phyloP scores from a whole-genome alignment of 2,888 invertebrate genomes.

The Chorisops tibialis region DNA sequence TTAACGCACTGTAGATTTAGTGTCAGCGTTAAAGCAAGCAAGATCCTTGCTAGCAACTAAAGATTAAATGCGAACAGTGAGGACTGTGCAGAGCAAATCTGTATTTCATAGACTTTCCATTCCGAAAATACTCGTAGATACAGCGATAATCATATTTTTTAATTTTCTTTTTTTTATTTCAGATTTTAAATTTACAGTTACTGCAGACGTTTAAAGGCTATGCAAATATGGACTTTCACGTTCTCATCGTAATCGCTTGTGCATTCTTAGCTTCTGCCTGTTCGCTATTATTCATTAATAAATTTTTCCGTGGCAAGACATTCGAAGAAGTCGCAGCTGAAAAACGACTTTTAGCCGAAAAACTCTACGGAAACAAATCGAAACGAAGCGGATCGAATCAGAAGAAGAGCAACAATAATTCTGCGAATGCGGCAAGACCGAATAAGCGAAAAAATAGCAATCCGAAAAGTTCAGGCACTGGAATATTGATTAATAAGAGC shows the following conservation, averaged over 20 bases:
- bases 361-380: conserved; percentile 45
- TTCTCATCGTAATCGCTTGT: conserved; percentile 50
- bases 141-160: no score
- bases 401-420: conserved; percentile 42
- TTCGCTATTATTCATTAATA: conserved; percentile 50
- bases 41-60: no score
- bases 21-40: no score
- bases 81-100: no score
- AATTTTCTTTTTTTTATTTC: neutral
- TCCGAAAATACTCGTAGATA: no score
- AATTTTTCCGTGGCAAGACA: conserved; percentile 50
- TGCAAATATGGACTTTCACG: conserved; percentile 49
- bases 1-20: no score
- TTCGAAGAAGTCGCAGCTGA: conserved; percentile 52
- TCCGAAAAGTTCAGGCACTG: conserved; percentile 35
- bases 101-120: no score
- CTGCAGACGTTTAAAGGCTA: conserved; percentile 12
- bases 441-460: conserved; percentile 37
- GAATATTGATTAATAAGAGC: conserved; percentile 49
- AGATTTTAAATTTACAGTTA: conserved; percentile 21
- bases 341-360: conserved; percentile 49
- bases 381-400: conserved; percentile 35
- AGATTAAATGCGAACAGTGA: no score
- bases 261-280: conserved; percentile 49
- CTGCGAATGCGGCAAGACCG: conserved; percentile 28